Evolutionary conservation across 2,888 invertebrate genomes (phyloP), one percentile per base, ranked within the genome.

Genomic region (Leucoma salicis): DNA sequence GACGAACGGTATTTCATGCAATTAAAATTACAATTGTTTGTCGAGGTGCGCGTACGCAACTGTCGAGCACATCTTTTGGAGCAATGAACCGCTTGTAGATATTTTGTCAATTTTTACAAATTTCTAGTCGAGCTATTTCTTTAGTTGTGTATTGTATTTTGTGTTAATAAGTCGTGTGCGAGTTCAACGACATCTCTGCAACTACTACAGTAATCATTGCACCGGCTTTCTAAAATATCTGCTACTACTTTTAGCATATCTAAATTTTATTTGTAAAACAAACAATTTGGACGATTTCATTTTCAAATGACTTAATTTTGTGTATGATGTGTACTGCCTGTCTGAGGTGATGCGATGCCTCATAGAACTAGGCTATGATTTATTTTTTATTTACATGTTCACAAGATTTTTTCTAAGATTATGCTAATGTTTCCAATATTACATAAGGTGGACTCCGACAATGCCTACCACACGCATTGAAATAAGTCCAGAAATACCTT

Each of bases 1-100:
- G 42, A 49, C 12, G 31, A 53, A 58, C 60, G 63, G 60, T 59
- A 63, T 59, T 52, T 39, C 38, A 35, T 48, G 48, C 47, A 59
- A 57, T 62, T 62, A 62, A 49, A 40, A 53, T 47, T 44, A 58
- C 42, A 39, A 43, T 35, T 8, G 32, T 45, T 42, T 34, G 29
- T 16, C 31, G 10, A 35, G 35, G 35, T 24, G 32, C 14, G 31
- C 25, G 14, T 39, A 44, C 38, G 35, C 31, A 35, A 12, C 31
- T 37, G 25, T 12, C 33, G 28, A 14, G 18, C 31, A 27, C 4
- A 35, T 39, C 8, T 27, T 11, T 31, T 18, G 24, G 34, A 31
- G 34, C 34, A 35, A 39, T 27, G 35, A 39, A 43, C 39, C 27
- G 18, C 35, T 29, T 27, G 35, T 34, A 43, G 35, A 14, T 35